Base-by-base conservation (phyloP, 2,888 invertebrate genomes). In the Nymphalis polychloros region DNA sequence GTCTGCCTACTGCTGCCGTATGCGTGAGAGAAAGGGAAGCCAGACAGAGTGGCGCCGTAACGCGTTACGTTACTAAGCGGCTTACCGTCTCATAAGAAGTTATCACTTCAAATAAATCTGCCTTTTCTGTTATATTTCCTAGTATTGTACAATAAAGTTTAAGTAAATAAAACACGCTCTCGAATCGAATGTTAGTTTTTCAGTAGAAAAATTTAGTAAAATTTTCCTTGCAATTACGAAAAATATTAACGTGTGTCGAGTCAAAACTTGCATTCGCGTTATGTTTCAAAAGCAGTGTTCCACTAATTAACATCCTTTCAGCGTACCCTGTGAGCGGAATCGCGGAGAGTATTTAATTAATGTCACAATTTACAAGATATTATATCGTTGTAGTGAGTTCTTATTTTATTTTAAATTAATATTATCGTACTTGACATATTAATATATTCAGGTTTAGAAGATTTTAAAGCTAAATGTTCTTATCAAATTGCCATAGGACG, bases 271-370 rank as follows among this genome's bases (percentile, higher is more conserved):
- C 27, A 23, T 27, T 27, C 53, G 17, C 55, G 52, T 6, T 23
- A 7, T 20, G 31, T 55, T 35, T 55, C 55, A 7, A 41, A 41
- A 41, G 41, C 41, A 55, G 55, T 55, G n/a, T 55, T 55, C 7
- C 55, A n/a, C 55, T 55, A 55, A 55, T 55, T 55, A 55, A 35
- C 55, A 16, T 55, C 27, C 31, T 35, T 55, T 55, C 49, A 49
- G 20, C 27, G 55, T 55, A 4, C 53, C 10, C 20, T 5, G 55
- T 8, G 8, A 31, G 7, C 27, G 31, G 23, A 53, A 23, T 7
- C 55, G 55, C 8, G 19, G 17, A 8, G 31, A 2, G 31, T n/a
- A 53, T 53, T 31, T 31, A 20, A 55, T 27, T 55, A 55, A 49
- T 55, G 55, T 31, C 55, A 35, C 31, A 17, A 31, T 55, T 13